phyloP scores from a whole-genome alignment of 2,888 invertebrate genomes.

The Athalia rosae region DNA sequence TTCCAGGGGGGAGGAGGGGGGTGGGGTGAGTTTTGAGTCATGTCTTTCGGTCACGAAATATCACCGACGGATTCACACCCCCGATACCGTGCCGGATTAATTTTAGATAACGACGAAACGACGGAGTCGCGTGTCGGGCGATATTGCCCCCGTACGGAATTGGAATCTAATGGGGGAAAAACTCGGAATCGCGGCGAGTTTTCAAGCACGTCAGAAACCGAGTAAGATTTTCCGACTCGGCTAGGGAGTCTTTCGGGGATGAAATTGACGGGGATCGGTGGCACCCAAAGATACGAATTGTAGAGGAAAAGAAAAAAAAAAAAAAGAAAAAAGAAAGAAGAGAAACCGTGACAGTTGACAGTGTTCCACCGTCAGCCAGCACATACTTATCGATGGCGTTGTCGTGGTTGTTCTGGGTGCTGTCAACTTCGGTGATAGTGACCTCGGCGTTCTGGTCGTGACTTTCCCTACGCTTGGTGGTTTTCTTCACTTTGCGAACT shows the following conservation, averaged over 20 bases:
- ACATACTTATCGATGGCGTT: constrained; percentile 88
- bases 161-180: constrained; percentile 13
- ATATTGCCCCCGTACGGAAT: constrained; percentile 18
- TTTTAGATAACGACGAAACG: constrained; percentile 19
- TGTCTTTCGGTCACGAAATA: constrained; percentile 60
- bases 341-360: constrained; percentile 42
- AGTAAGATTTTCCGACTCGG: background rate
- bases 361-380: constrained; percentile 76
- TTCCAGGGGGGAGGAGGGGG: too few species aligned
- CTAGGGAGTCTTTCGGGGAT: background rate
- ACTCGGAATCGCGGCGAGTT: constrained; percentile 8
- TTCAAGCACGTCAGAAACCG: background rate
- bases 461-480: constrained; percentile 87
- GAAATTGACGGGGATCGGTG: constrained; percentile 25
- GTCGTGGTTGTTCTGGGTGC: constrained; percentile 80
- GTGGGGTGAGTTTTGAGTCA: constrained; percentile 30
- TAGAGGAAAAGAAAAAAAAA: too few species aligned
- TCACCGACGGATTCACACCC: constrained; percentile 50
- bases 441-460: constrained; percentile 83
- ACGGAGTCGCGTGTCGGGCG: constrained; percentile 31
- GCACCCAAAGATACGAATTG: constrained; percentile 29
- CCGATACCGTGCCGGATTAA: background rate
- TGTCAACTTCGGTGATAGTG: constrained; percentile 87
- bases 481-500: constrained; percentile 94
- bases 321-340: background rate